Base-by-base conservation (phyloP, 2,797 vertebrate genomes). In the Anas capensis region DNA sequence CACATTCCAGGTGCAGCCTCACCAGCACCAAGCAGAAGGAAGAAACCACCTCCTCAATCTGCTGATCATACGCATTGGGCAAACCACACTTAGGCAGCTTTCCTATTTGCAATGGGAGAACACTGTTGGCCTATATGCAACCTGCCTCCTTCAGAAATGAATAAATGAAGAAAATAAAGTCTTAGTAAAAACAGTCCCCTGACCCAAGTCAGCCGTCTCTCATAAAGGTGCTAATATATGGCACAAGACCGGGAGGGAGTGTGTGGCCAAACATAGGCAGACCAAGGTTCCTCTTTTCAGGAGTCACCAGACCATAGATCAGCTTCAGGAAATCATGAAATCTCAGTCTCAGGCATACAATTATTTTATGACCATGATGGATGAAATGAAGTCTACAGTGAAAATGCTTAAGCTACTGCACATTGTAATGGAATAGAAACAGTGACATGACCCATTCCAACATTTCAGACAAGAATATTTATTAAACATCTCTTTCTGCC, bases 241-340 rank as follows among this genome's bases (percentile, higher is more conserved):
- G n/a, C 60, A 46, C 19, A 38, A 23, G 20, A 46, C 40, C 82
- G 23, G 40, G 40, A 72, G 29, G 27, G 34, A 72, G 54, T 0
- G 0, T 0, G 0, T 33, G 31, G 58, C 16, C 20, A 48, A 66
- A 27, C 0, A 3, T 0, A 0, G 34, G 23, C 14, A 44, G 53
- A 86, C 27, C 19, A 33, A 89, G 58, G 26, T 27, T 49, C 27
- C 11, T 66, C 27, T 86, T 54, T 56, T 38, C 23, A 34, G 34
- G 46, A 56, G 44, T 21, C 64, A 27, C 31, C 12, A 48, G 51
- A 17, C 46, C n/a, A 16, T 11, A 27, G 23, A 51, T 20, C 0
- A 1, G 13, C n/a, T 61, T 46, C 60, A 56, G 18, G 19, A 31
- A 93, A 49, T 38, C 0, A 0, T 48, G 38, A 68, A 60, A 78